Base-by-base conservation (phyloP, 1,140 invertebrate species). In the Drosophila subpulchrella region DNA sequence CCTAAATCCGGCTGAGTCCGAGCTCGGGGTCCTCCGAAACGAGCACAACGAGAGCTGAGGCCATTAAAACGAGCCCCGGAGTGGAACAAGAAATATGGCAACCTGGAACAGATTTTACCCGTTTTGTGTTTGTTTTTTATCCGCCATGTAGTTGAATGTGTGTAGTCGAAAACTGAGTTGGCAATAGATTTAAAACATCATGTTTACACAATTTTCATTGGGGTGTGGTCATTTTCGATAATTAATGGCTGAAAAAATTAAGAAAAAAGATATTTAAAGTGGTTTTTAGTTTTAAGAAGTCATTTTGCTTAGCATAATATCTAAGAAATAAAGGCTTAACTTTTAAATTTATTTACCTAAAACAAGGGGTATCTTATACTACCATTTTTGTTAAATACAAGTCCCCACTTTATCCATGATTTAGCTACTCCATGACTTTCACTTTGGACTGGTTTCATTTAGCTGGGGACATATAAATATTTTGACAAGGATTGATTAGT, bases 61-160 rank as follows among this genome's bases (percentile, higher is more conserved):
- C 83, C 83, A 88, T 89, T 88, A 83, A 86, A 88, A 67, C 78
- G 83, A 89, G 80, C 65, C 83, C 68, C 46, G 63, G 20, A 57
- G 15, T 53, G 73, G 55, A 44, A 54, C 38, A 48, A 75, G 38
- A 72, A 68, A 73, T 61, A 73, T 51, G 32, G 55, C 55, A 53
- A 61, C 47, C 61, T 55, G 58, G 42, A 66, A 66, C 15, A 4
- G 47, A 20, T 66, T 44, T 66, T 44, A 53, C 6, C 50, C 7
- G 7, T 68, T 53, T n/a, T 32, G 13, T 30, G 3, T 67, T 42
- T n/a, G 32, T 51, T 62, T 66, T 51, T 11, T 42, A 66, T 27
- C 36, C 30, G 6, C 17, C 12, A 27, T 38, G 4, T 65, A 51
- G 12, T 13, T 20, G 17, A 12, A 44, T 51, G 38, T 34, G 36